Percentiles rank a stretch among this genome's conserved stretches.
Evolutionary conservation across 2,797 vertebrate genomes (phyloP).

Genomic region (Brotogeris chrysoptera): DNA sequence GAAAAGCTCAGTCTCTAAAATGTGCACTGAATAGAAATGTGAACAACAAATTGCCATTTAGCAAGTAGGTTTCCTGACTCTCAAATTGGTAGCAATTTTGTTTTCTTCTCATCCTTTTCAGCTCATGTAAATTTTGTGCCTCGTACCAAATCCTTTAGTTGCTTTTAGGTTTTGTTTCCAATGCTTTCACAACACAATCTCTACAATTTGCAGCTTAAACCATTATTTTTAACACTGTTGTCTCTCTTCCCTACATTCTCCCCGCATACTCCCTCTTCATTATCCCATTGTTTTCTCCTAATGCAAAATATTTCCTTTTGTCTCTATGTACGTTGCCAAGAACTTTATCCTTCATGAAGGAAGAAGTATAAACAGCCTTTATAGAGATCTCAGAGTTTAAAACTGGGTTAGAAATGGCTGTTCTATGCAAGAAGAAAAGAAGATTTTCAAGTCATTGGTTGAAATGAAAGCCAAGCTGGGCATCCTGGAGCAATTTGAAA

Average conservation of each 20-base stretch:
- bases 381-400: background rate
- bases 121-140: background rate
- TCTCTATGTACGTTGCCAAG: background rate
- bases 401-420: background rate
- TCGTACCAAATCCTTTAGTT: background rate
- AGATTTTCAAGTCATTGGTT: background rate
- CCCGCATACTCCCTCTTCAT: background rate
- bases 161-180: background rate
- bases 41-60: background rate
- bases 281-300: background rate
- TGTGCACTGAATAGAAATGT: rapidly evolving
- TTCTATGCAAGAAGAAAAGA: background rate
- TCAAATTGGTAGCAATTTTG: background rate
- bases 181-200: background rate
- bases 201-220: background rate
- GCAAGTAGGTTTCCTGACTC: background rate
- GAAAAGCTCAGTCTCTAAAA: background rate
- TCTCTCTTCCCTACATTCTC: background rate
- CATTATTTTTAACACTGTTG: background rate
- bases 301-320: background rate
- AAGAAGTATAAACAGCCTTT: background rate
- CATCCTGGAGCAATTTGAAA: background rate
- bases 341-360: background rate
- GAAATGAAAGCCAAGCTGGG: background rate
- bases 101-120: background rate